Percentiles rank a stretch among this genome's conserved stretches.
Conservation (phyloP, 2,888 invertebrate genomes). For the Mythimna lalbum region DNA sequence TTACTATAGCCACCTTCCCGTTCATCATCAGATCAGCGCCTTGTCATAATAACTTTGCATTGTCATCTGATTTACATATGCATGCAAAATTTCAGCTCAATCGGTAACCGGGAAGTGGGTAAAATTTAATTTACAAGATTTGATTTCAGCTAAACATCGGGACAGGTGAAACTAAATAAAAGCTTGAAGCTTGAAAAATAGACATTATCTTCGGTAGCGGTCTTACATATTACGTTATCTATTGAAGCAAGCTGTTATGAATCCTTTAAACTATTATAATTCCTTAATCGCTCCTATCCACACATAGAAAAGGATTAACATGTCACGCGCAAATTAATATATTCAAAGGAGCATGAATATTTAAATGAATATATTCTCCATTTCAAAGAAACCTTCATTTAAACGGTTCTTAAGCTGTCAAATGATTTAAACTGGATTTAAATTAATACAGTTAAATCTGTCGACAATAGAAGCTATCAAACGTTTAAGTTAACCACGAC, state of each 20-base stretch:
- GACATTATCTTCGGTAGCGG: background rate
- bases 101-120: no score
- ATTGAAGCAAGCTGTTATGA: constrained; percentile 4
- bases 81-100: no score
- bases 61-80: no score
- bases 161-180: no score
- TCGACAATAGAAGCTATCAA: constrained; percentile 37
- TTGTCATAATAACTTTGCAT: no score
- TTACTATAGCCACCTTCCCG: no score
- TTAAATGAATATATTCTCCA: constrained; percentile 5
- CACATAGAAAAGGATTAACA: constrained; percentile 25
- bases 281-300: constrained; percentile 27
- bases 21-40: no score
- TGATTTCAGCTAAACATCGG: no score
- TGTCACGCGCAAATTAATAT: constrained; percentile 20
- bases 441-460: constrained; percentile 44
- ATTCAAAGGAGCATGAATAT: constrained; percentile 21
- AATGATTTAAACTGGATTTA: constrained; percentile 28
- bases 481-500: constrained; percentile 43
- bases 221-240: constrained; percentile 1
- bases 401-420: constrained; percentile 28
- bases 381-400: constrained; percentile 25
- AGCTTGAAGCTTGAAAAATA: no score
- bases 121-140: no score
- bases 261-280: constrained; percentile 21